These are phyloP conservation scores for Rhinopomastus cyanomelas DNA, from an alignment of 2,113 vertebrate genomes.

Conservation along the genomic window DNA sequence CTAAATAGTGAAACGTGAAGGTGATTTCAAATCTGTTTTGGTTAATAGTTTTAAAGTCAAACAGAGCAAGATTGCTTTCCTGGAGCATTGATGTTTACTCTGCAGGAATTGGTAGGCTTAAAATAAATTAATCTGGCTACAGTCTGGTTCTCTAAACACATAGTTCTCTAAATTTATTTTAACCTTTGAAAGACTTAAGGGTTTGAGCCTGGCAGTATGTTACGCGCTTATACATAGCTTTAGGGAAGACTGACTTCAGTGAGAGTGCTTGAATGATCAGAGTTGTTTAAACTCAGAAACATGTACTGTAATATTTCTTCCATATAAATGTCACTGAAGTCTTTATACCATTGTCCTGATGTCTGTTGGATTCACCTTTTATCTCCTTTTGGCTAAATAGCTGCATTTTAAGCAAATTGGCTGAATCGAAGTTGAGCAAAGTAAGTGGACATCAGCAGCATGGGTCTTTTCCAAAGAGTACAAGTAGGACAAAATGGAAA, in stretches of 20 bases:
- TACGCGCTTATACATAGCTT: background rate
- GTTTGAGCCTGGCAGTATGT: background rate
- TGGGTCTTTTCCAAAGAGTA: background rate
- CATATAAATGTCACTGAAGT: background rate
- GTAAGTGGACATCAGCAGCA: background rate
- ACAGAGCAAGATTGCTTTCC: background rate
- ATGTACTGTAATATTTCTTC: background rate
- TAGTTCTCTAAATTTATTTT: background rate
- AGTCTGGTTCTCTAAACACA: background rate
- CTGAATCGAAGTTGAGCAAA: background rate
- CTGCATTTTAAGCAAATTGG: background rate
- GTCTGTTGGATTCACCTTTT: background rate
- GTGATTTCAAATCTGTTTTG: background rate
- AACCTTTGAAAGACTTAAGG: background rate
- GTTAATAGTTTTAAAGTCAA: slow-evolving; percentile 6
- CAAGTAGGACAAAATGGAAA: background rate
- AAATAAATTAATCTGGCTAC: slow-evolving; percentile 22
- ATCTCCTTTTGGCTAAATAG: background rate
- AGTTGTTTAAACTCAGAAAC: slow-evolving; percentile 12
- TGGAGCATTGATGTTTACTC: slow-evolving; percentile 11
- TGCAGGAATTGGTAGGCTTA: slow-evolving; percentile 35
- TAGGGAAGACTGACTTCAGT: background rate
- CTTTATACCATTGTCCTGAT: background rate
- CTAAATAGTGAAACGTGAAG: background rate
- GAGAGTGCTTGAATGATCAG: background rate